phyloP scores from a whole-genome alignment of 64 coral and sea anemone species.

The Montipora foliosa region DNA sequence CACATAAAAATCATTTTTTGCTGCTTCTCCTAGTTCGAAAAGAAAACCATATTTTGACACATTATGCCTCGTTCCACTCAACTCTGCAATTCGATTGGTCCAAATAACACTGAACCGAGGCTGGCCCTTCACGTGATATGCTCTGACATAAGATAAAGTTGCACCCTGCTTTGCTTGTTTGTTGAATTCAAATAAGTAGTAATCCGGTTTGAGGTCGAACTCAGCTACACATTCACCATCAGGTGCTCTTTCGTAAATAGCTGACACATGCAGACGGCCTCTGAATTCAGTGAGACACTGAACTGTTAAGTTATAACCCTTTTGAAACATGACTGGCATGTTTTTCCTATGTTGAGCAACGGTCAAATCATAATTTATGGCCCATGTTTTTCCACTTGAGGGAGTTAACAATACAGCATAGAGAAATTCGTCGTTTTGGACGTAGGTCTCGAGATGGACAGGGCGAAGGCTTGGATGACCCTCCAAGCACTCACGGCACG shows the following conservation, averaged over 20 bases:
- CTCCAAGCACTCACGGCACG: neutral
- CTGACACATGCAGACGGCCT: conserved; percentile 12
- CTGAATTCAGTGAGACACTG: conserved; percentile 37
- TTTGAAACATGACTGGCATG: conserved; percentile 26
- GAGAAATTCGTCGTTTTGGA: conserved; percentile 2
- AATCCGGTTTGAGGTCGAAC: conserved; percentile 44
- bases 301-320: conserved; percentile 18
- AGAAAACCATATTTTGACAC: conserved; percentile 50
- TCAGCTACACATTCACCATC: conserved; percentile 31
- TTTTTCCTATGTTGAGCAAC: conserved; percentile 41
- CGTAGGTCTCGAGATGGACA: conserved; percentile 21
- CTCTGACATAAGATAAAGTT: conserved; percentile 8
- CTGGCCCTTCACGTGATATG: conserved; percentile 41
- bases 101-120: conserved; percentile 43
- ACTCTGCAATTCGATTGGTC: conserved; percentile 25
- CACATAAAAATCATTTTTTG: conserved; percentile 26
- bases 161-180: conserved; percentile 15
- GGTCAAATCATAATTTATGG: conserved; percentile 4
- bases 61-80: conserved; percentile 25
- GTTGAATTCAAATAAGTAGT: conserved; percentile 50
- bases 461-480: conserved; percentile 7
- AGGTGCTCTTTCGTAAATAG: conserved; percentile 19
- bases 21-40: conserved; percentile 23
- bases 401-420: conserved; percentile 21
- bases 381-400: neutral